Evolutionary conservation across 2,888 invertebrate genomes (phyloP), one percentile per base, ranked within the genome.

Genomic region (Scaptodrosophila latifasciaeformis): DNA sequence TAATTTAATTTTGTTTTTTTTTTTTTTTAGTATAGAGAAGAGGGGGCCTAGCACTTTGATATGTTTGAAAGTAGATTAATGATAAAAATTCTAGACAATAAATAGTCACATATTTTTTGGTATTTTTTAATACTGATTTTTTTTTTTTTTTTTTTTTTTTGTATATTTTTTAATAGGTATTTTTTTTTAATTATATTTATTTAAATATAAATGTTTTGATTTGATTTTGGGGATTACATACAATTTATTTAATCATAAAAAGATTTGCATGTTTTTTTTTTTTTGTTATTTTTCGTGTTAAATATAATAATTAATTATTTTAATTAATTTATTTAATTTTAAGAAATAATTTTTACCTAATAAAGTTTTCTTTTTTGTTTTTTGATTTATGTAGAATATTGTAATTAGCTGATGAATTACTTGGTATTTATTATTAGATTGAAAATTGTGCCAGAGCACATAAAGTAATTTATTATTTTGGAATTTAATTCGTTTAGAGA

Each of bases 261-360:
- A 27, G 12, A 15, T 35, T 37, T 30, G 7, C 24, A 7, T 15
- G 7, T 34, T 40, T 17, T 19, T 13, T 54, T 31, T 30, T 17
- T 15, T 45, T 44, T 29, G 50, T 35, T 53, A 35, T 47, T 31
- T 31, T 44, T 27, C 27, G 27, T 27, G 9, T 27, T 27, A 9
- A 9, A 27, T n/a, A n/a, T n/a, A 39, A 10, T 42, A 29, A 18
- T 19, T 9, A 37, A n/a, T 2, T 39, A 18, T 37, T 47, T 35
- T 39, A 13, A 37, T 39, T 46, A 24, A 45, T 54, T 46, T 49
- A 12, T 49, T 17, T 40, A 37, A 55, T 45, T 44, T 59, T 39
- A 31, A 44, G 13, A 29, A 9, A 29, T 44, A 44, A 30, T 18
- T 21, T 9, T n/a, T 39, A 27, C 27, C 9, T 34, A 34, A 24